Conservation (phyloP, 1,140 invertebrate species). For the Mizuhopecten yessoensis region DNA sequence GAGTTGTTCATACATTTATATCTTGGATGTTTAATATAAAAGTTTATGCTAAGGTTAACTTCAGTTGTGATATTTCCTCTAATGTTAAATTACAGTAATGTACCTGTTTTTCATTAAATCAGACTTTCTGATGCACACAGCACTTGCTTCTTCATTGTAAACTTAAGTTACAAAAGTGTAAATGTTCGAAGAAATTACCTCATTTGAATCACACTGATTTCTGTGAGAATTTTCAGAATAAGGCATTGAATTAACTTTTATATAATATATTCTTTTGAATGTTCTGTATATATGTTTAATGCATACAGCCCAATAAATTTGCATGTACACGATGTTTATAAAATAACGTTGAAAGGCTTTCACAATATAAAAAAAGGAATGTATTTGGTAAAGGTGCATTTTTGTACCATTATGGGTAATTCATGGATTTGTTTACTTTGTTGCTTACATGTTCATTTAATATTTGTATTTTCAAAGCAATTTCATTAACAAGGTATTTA, state of each 20-base stretch:
- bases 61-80: neutral
- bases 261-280: neutral
- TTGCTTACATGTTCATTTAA: too few species aligned
- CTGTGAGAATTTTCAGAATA: neutral
- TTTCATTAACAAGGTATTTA: too few species aligned
- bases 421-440: too few species aligned
- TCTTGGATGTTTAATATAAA: neutral
- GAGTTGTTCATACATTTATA: neutral
- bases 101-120: neutral
- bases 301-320: neutral
- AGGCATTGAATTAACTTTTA: neutral
- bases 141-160: neutral
- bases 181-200: too few species aligned
- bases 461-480: too few species aligned
- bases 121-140: neutral
- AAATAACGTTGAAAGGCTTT: neutral
- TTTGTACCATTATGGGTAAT: too few species aligned
- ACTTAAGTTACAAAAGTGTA: too few species aligned
- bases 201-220: neutral
- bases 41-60: neutral
- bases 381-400: too few species aligned
- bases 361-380: too few species aligned
- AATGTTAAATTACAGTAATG: neutral
- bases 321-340: neutral
- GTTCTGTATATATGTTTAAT: neutral